Evolutionary conservation across 1,140 invertebrate genomes (phyloP).

Genomic region (Eumaeus atala): DNA sequence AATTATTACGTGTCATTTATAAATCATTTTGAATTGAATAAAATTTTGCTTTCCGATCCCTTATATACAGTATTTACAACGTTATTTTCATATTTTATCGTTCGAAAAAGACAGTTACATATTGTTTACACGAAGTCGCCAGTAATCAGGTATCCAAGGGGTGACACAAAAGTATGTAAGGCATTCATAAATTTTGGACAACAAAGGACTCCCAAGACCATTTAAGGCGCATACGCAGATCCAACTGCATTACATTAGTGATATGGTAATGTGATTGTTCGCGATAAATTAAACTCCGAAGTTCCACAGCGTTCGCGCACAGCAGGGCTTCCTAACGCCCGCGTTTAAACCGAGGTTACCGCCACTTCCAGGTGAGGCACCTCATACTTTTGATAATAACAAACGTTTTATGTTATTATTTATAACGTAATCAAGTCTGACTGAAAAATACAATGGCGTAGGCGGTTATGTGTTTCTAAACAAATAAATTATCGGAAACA

Average conservation of each 20-base stretch:
- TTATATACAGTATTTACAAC: constrained; percentile 26
- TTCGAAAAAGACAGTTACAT: constrained; percentile 23
- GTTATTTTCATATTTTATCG: constrained; percentile 26
- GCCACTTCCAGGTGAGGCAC: constrained; percentile 43
- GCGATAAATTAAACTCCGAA: constrained; percentile 65
- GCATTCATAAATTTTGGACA: constrained; percentile 65
- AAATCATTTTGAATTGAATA: no score
- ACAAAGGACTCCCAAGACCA: constrained; percentile 66
- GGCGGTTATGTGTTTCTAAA: background rate
- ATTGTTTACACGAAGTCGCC: constrained; percentile 48
- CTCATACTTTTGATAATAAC: constrained; percentile 52
- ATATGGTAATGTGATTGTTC: constrained; percentile 71
- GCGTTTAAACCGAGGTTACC: constrained; percentile 36
- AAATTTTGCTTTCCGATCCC: background rate
- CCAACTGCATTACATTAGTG: constrained; percentile 61
- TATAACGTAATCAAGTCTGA: constrained; percentile 15
- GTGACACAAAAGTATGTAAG: constrained; percentile 49
- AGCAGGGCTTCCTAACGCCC: constrained; percentile 55
- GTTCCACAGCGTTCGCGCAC: constrained; percentile 39
- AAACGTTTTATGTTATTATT: constrained; percentile 27
- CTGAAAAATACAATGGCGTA: constrained; percentile 14
- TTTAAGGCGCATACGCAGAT: constrained; percentile 63
- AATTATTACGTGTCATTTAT: no score
- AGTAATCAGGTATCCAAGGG: constrained; percentile 39
- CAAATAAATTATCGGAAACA: background rate